Evolutionary conservation across 2,797 vertebrate species (phyloP).

Genomic region (Xyrichtys novacula): DNA sequence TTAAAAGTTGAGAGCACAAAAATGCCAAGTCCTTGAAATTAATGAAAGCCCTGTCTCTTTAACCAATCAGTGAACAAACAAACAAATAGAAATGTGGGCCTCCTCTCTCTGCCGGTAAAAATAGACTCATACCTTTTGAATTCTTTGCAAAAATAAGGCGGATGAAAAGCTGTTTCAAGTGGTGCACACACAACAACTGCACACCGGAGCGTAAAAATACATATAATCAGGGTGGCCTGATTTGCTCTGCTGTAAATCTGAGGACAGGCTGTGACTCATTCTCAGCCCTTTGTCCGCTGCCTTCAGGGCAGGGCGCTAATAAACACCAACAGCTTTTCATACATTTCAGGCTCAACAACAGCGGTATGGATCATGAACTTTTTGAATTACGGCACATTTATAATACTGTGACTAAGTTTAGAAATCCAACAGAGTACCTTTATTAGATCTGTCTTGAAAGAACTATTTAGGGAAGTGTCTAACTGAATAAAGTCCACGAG

Average conservation of each 20-base stretch:
- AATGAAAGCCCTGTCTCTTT: background rate
- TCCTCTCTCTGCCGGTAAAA: background rate
- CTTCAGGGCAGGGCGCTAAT: slow-evolving; percentile 37
- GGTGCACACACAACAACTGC: background rate
- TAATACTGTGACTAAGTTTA: slow-evolving; percentile 1
- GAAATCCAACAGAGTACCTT: background rate
- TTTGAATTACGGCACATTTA: background rate
- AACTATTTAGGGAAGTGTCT: background rate
- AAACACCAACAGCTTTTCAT: slow-evolving; percentile 19
- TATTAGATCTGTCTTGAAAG: background rate
- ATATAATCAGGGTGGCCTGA: background rate
- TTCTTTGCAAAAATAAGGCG: background rate
- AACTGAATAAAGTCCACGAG: background rate
- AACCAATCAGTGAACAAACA: background rate
- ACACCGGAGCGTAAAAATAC: background rate
- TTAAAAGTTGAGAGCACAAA: background rate
- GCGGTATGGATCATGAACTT: slow-evolving; percentile 1
- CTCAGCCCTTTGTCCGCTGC: slow-evolving; percentile 47
- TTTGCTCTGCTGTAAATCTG: slow-evolving; percentile 23
- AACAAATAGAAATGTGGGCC: background rate
- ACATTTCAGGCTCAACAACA: background rate
- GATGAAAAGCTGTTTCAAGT: slow-evolving; percentile 4
- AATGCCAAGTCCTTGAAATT: background rate
- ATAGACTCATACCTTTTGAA: background rate
- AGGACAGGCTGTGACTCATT: slow-evolving; percentile 53